Conservation (phyloP, 2,113 vertebrate species). For the Sitta europaea region DNA sequence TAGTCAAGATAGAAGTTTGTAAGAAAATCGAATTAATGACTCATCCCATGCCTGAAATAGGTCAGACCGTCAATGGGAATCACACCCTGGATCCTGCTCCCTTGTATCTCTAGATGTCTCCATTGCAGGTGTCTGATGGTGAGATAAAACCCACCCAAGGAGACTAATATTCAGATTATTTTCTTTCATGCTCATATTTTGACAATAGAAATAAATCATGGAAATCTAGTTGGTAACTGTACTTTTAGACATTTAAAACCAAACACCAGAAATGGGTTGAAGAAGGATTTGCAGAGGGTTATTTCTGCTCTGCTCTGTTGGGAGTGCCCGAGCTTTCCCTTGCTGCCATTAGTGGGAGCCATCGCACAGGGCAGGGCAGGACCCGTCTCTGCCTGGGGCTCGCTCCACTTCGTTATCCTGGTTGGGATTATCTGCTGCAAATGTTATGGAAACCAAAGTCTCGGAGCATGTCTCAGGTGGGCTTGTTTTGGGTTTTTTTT, state of each 20-base stretch:
- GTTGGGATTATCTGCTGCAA: background rate
- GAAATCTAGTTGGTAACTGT: background rate
- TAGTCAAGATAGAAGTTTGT: background rate
- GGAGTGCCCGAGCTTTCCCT: background rate
- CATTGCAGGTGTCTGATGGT: background rate
- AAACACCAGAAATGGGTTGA: background rate
- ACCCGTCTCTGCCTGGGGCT: background rate
- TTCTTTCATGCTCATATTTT: background rate
- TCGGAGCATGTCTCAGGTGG: background rate
- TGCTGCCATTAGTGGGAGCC: slow-evolving; percentile 58
- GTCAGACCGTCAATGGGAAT: background rate
- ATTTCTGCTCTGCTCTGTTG: background rate
- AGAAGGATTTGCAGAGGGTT: background rate
- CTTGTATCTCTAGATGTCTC: background rate
- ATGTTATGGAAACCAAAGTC: background rate
- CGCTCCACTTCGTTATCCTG: rapidly evolving
- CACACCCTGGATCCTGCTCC: background rate
- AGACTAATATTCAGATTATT: background rate
- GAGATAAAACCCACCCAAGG: background rate
- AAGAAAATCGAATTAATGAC: rapidly evolving
- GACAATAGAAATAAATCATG: background rate
- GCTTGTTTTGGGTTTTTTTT: rapidly evolving
- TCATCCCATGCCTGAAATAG: background rate
- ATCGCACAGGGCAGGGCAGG: slow-evolving; percentile 33
- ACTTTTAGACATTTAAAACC: background rate